A percentile compares a stretch with the other conserved stretches of the same genome.
phyloP scores from a whole-genome alignment of 2,888 invertebrate species.

The Cephus runcator region DNA sequence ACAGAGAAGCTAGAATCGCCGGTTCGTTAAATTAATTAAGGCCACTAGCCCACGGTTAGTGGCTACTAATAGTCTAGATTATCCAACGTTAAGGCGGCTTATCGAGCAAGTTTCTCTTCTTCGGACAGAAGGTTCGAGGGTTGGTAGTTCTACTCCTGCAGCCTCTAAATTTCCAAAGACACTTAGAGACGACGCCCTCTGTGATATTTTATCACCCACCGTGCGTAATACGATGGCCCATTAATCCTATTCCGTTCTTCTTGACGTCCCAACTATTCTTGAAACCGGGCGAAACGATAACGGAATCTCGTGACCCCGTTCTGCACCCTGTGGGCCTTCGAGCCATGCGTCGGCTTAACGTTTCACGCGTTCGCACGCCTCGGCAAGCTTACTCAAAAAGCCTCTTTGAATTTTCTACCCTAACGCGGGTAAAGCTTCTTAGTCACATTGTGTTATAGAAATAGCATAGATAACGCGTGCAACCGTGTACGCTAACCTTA shows the following conservation, averaged over 20 bases:
- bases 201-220: conserved; percentile 52
- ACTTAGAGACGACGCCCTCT: conserved; percentile 13
- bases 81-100: conserved; percentile 27
- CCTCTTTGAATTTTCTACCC: neutral
- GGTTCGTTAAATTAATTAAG: conserved; percentile 4
- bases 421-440: neutral
- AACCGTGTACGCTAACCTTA: neutral
- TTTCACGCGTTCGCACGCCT: neutral
- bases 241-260: conserved; percentile 45
- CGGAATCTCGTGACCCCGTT: neutral
- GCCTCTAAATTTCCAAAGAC: conserved; percentile 1
- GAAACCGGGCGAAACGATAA: neutral
- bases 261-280: neutral
- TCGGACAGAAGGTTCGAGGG: neutral
- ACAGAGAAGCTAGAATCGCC: neutral
- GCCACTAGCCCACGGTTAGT: neutral
- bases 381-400: neutral
- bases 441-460: neutral
- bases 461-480: neutral
- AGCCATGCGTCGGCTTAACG: neutral
- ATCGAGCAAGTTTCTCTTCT: conserved; percentile 3
- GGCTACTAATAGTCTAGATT: conserved; percentile 42
- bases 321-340: neutral
- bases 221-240: conserved; percentile 53
- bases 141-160: neutral